These are phyloP conservation scores for Percopsis omiscomaycus DNA, from an alignment of 2,797 vertebrate species.

Conservation along the genomic window DNA sequence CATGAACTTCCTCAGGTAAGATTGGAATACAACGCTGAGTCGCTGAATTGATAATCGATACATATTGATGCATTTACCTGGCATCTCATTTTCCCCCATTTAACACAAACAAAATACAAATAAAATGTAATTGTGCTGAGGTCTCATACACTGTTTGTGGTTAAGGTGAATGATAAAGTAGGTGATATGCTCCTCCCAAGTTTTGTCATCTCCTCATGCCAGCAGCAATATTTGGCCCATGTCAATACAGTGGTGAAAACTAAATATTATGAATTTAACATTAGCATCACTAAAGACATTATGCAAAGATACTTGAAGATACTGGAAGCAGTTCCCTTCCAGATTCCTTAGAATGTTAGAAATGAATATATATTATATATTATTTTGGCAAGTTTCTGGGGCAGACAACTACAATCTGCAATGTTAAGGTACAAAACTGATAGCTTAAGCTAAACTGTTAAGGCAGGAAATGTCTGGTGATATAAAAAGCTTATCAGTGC, in stretches of 20 bases:
- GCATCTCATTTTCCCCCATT: constrained; percentile 14
- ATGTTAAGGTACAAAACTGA: constrained; percentile 38
- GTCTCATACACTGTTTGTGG: constrained; percentile 22
- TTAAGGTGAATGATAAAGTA: not conserved
- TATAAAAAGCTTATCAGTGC: constrained; percentile 68
- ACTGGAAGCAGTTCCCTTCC: not conserved
- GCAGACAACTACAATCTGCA: constrained; percentile 6
- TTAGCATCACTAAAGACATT: constrained; percentile 8
- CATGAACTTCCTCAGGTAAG: constrained; percentile 29
- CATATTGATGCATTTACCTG: not conserved
- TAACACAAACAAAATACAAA: constrained; percentile 10
- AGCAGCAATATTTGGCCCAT: constrained; percentile 12
- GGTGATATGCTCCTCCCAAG: not conserved
- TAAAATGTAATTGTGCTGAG: not conserved
- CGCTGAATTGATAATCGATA: no score
- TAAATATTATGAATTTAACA: not conserved
- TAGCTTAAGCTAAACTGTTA: constrained; percentile 35
- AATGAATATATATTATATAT: not conserved
- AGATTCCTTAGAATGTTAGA: not conserved
- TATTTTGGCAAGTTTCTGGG: not conserved
- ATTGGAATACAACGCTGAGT: constrained; percentile 9
- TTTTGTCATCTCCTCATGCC: constrained; percentile 13
- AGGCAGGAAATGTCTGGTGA: constrained; percentile 44
- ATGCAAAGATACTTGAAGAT: not conserved
- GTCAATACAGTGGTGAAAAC: constrained; percentile 11